phyloP scores from a whole-genome alignment of 2,888 invertebrate species.

The Galerucella nymphaeae region DNA sequence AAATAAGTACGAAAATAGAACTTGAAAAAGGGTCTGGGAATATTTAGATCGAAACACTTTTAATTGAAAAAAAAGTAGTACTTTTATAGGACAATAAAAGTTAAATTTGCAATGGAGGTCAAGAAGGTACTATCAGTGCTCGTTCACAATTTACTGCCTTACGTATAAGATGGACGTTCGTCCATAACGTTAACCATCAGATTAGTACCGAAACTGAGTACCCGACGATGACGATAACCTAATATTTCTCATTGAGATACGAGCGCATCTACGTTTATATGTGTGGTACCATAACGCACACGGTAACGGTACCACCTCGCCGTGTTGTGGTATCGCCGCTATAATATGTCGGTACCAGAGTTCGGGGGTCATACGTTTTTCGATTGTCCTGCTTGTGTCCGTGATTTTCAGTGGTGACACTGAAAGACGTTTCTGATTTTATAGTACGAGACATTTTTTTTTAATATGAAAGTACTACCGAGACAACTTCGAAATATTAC shows the following conservation, averaged over 20 bases:
- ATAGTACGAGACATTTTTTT: constrained; percentile 34
- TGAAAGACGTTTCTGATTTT: constrained; percentile 26
- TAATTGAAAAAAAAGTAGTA: background rate
- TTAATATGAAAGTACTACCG: background rate
- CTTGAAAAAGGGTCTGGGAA: no score
- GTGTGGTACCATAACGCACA: constrained; percentile 41
- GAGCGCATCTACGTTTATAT: constrained; percentile 37
- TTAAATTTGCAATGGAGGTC: constrained; percentile 42
- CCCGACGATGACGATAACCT: constrained; percentile 39
- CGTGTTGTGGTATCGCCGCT: constrained; percentile 19
- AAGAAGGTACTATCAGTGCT: constrained; percentile 40
- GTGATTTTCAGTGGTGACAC: constrained; percentile 40
- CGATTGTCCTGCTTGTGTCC: constrained; percentile 37
- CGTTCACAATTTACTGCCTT: constrained; percentile 38
- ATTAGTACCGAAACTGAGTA: constrained; percentile 33
- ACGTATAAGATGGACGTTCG: constrained; percentile 37
- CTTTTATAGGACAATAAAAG: constrained; percentile 7
- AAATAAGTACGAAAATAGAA: background rate
- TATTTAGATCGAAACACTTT: no score
- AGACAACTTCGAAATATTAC: no score
- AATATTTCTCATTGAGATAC: constrained; percentile 47
- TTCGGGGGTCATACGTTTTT: constrained; percentile 45
- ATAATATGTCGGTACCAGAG: constrained; percentile 31
- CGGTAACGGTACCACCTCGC: constrained; percentile 42
- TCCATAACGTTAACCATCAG: constrained; percentile 39